Conservation (phyloP, 2,797 vertebrate species). For the Halcyon leucocephala region DNA sequence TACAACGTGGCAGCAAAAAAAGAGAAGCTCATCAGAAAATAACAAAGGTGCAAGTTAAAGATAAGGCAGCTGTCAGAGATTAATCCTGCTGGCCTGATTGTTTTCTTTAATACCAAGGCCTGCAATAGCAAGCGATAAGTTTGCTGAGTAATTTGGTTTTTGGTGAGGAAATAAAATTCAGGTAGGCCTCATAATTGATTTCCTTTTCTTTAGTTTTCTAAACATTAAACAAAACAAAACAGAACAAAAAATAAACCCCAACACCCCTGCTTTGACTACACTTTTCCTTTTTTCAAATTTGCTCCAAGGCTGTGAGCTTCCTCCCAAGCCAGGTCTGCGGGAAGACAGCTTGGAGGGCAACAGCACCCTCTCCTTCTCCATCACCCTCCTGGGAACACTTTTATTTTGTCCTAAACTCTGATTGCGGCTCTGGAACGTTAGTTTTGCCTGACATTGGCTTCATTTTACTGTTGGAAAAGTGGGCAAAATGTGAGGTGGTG, state of each 20-base stretch:
- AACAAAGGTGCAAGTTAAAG: constrained; percentile 99
- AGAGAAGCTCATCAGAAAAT: constrained; percentile 99
- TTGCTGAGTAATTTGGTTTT: constrained; percentile 99
- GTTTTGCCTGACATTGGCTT: background rate
- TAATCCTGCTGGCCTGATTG: constrained; percentile 99
- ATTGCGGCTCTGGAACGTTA: background rate
- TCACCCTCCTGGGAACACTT: background rate
- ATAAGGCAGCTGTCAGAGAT: constrained; percentile 99
- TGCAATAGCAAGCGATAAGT: constrained; percentile 99
- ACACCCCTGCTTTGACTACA: constrained; percentile 81
- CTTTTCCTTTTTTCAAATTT: constrained; percentile 68
- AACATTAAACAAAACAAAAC: constrained; percentile 83
- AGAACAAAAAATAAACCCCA: constrained; percentile 41
- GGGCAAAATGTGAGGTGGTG: background rate
- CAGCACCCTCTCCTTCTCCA: background rate
- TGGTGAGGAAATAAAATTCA: constrained; percentile 99
- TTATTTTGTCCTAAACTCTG: background rate
- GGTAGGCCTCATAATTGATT: constrained; percentile 99
- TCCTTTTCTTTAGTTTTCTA: constrained; percentile 90
- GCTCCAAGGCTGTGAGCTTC: background rate
- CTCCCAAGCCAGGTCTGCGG: background rate
- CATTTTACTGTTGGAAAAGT: background rate
- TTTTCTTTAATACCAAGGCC: constrained; percentile 99
- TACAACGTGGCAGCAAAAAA: constrained; percentile 93
- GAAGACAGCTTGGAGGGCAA: background rate